Base-by-base conservation (phyloP, 2,888 invertebrate species). In the Heliconius ismenius region DNA sequence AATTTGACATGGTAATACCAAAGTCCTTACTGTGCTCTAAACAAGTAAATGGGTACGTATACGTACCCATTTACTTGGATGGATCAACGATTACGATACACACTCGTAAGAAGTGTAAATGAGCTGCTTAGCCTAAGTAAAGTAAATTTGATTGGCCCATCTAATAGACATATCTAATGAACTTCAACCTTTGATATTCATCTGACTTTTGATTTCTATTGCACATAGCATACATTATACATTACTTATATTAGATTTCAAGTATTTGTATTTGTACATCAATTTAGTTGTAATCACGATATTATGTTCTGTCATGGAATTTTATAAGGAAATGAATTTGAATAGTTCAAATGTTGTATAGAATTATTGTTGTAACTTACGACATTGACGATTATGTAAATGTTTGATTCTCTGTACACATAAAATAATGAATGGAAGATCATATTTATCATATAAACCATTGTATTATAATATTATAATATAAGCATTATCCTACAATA, bases 221-320 rank as follows among this genome's bases (percentile, higher is more conserved):
- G 32, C 64, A 65, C 11, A 49, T 28, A 28, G 28, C 28, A 28
- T 39, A 32, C n/a, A 36, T 58, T 18, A 60, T 58, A 70, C 43
- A 73, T 39, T 28, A 69, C n/a, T 24, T 18, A 26, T 24, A 54
- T 39, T 63, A 62, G 10, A 62, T 24, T 36, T 26, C 18, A 26
- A 43, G 15, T 63, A 62, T 73, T 73, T 73, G 15, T 62, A 62
- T 73, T 73, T 73, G 60, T 62, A 26, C 62, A 62, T 73, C 39
- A 62, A 62, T 73, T 73, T 62, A 62, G 62, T 62, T 70, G 58
- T 58, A 70, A 58, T 70, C 70, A 58, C 70, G 32, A 58, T 58
- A 58, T 67, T 67, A 24, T 24, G 67, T 75, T 60, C 75, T 74
- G 73, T 83, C 74, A 28, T 75, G 15, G 67, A 6, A 43, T 67